Evolutionary conservation across 2,888 invertebrate species (phyloP), one percentile per base, ranked within the genome.

Genomic region (Aromia moschata): DNA sequence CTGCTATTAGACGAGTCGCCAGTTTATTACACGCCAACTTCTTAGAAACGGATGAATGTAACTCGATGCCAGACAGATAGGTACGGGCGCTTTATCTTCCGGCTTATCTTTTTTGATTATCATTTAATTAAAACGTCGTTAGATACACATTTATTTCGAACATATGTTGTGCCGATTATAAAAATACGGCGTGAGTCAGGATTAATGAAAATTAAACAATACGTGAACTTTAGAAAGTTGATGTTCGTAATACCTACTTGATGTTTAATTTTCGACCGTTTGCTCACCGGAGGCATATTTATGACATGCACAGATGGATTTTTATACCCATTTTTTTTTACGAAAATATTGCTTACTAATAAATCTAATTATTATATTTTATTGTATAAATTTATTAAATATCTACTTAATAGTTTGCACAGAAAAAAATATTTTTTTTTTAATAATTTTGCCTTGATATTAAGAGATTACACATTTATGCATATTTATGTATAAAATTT

Each of bases 161-260:
- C 31, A 45, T 31, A 45, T 45, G 45, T 30, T 45, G 25, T 3
- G 25, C 12, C 15, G 31, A 45, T 45, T 15, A 15, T 31, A 45
- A 45, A 45, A 45, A 45, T 31, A 45, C 9, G 12, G 12, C 14
- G 14, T 31, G 45, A 30, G 15, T 45, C 31, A 31, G 30, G 1
- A 31, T 31, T 45, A 45, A 45, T 43, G 43, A 43, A 20, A 43
- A 43, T 25, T 25, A 30, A 16, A 31, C 45, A 16, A 44, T 45
- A 45, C 45, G 31, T 45, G 30, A 15, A 30, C 2, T 45, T 44
- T 44, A 44, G 45, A 45, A 45, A 45, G 45, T 31, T 45, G 12
- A 1, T 11, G n/a, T 7, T 33, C 33, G n/a, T 33, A 11, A 33
- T 33, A 33, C n/a, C n/a, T n/a, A n/a, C n/a, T n/a, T n/a, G n/a